Percentiles rank a stretch among this genome's conserved stretches.
Evolutionary conservation across 2,888 invertebrate genomes (phyloP).

Genomic region (Poecilus cupreus): DNA sequence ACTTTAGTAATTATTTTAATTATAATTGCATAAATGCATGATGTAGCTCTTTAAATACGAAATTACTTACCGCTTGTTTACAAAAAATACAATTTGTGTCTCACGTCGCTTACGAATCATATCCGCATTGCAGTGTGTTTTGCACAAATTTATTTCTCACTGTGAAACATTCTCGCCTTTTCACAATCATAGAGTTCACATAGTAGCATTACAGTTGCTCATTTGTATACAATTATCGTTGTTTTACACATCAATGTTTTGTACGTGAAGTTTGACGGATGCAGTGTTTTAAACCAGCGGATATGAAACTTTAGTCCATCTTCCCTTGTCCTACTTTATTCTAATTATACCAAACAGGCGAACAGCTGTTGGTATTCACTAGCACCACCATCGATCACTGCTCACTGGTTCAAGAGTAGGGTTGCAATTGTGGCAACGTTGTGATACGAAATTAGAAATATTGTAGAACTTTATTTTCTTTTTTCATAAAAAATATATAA

Average conservation of each 20-base stretch:
- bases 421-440: constrained; percentile 31
- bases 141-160: constrained; percentile 11
- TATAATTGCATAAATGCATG: background rate
- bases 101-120: constrained; percentile 48
- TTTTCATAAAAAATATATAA: background rate
- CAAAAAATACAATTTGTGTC: constrained; percentile 39
- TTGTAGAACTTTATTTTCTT: background rate
- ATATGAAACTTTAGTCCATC: constrained; percentile 45
- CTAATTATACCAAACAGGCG: constrained; percentile 28
- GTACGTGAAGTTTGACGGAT: constrained; percentile 34
- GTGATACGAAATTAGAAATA: constrained; percentile 9
- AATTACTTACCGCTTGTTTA: constrained; percentile 46
- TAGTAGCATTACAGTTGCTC: background rate
- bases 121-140: constrained; percentile 41
- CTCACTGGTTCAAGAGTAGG: constrained; percentile 24
- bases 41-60: background rate
- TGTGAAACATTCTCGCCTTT: constrained; percentile 6
- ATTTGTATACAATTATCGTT: constrained; percentile 13
- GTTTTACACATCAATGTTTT: constrained; percentile 46
- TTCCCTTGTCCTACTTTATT: constrained; percentile 36
- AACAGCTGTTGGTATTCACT: constrained; percentile 36
- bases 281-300: constrained; percentile 43
- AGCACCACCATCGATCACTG: constrained; percentile 35
- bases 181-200: constrained; percentile 18
- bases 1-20: background rate